A percentile compares a stretch with the other conserved stretches of the same genome.
phyloP scores from a whole-genome alignment of 2,888 invertebrate genomes.

The Acleris cristana region DNA sequence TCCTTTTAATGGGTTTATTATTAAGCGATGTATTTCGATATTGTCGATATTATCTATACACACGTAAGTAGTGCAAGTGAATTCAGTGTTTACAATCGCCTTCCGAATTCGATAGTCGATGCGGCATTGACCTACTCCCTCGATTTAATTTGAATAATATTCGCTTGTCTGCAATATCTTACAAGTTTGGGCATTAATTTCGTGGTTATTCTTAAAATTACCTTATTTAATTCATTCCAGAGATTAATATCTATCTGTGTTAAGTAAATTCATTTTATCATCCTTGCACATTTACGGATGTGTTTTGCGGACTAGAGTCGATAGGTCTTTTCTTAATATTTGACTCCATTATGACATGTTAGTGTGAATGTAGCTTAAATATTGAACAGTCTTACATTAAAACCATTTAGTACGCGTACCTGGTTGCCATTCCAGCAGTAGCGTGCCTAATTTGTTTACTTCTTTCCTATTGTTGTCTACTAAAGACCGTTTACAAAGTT shows the following conservation, averaged over 20 bases:
- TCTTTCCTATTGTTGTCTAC: constrained; percentile 6
- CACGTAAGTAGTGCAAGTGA: constrained; percentile 55
- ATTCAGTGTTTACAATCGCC: constrained; percentile 57
- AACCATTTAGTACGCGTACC: neutral
- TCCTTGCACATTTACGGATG: no score
- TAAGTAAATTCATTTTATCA: no score
- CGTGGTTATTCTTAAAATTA: constrained; percentile 1
- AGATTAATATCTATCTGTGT: no score
- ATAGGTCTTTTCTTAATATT: no score
- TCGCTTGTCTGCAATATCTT: constrained; percentile 19
- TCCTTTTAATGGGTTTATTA: constrained; percentile 38
- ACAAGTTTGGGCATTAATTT: constrained; percentile 11
- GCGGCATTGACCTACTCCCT: constrained; percentile 66
- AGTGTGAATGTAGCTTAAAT: no score
- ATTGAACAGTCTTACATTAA: no score
- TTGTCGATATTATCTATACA: constrained; percentile 48
- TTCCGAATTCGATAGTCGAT: constrained; percentile 59
- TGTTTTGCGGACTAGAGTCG: no score
- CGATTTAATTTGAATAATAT: constrained; percentile 52
- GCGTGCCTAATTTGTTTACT: constrained; percentile 11
- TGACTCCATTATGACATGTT: no score
- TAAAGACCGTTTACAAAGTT: constrained; percentile 14
- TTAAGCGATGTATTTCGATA: constrained; percentile 40
- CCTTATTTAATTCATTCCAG: neutral
- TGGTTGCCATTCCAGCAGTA: neutral